Percentiles rank a stretch among this genome's conserved stretches.
These are phyloP conservation scores for Tinamus guttatus DNA, from an alignment of 2,113 vertebrate genomes.

Conservation along the genomic window DNA sequence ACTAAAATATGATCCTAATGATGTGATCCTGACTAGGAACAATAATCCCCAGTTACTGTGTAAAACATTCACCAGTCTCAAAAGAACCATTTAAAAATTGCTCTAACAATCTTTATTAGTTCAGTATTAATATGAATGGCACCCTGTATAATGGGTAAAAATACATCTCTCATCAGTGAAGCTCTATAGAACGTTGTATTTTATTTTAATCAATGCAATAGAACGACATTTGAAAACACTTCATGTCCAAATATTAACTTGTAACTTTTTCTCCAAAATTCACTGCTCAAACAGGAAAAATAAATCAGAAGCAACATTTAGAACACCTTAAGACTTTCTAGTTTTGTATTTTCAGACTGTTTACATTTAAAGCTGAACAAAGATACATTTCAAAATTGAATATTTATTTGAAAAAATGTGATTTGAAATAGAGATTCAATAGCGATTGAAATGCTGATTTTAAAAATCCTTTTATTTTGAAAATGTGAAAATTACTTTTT, in stretches of 20 bases:
- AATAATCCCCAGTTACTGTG: neutral
- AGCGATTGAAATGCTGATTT: neutral
- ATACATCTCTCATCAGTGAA: neutral
- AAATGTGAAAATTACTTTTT: neutral
- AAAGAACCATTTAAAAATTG: constrained; percentile 34
- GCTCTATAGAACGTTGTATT: neutral
- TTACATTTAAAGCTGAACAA: neutral
- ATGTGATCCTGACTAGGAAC: constrained; percentile 11
- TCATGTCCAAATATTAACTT: neutral
- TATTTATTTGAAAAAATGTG: neutral
- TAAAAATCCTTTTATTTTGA: neutral
- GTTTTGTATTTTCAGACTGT: neutral
- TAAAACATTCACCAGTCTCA: constrained; percentile 19
- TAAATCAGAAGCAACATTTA: neutral
- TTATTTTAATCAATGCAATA: neutral
- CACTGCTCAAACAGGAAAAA: neutral
- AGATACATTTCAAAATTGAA: neutral
- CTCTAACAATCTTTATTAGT: neutral
- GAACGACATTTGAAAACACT: neutral
- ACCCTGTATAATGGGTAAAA: neutral
- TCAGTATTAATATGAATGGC: neutral
- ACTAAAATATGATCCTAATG: constrained; percentile 13
- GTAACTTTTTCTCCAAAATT: neutral
- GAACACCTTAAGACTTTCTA: neutral
- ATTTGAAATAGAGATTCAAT: neutral